Conservation (phyloP, 2,797 vertebrate species). For the Microctenopoma stevenorrisi region DNA sequence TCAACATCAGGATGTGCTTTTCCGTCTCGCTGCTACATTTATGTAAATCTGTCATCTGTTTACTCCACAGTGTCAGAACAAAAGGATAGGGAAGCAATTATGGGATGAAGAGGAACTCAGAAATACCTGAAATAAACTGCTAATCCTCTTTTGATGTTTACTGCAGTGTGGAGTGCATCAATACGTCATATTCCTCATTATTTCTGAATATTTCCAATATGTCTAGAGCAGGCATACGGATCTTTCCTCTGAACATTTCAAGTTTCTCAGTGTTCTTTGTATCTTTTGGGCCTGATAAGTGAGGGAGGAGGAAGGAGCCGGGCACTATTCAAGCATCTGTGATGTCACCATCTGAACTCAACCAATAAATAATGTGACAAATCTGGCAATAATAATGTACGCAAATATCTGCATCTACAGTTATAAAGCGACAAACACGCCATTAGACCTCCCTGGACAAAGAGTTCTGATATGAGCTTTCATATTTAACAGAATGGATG, state of each 20-base stretch:
- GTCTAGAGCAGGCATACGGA: neutral
- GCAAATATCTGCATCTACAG: constrained; percentile 10
- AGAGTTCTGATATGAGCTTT: constrained; percentile 14
- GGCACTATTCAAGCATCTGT: neutral
- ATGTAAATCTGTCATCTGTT: constrained; percentile 40
- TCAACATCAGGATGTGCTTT: neutral
- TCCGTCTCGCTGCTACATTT: constrained; percentile 3
- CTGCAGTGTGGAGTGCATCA: neutral
- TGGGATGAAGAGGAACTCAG: neutral
- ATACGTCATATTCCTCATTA: constrained; percentile 9
- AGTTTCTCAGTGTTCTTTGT: neutral
- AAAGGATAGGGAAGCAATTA: constrained; percentile 9
- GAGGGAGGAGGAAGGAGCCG: neutral
- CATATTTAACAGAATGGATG: constrained; percentile 47
- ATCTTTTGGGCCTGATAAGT: neutral
- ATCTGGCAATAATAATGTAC: neutral
- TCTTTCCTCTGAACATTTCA: neutral
- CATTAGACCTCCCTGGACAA: neutral
- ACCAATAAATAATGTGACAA: constrained; percentile 17
- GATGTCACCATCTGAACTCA: neutral
- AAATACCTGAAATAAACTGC: constrained; percentile 24
- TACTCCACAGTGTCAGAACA: constrained; percentile 23
- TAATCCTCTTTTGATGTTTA: constrained; percentile 35
- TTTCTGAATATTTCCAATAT: constrained; percentile 22
- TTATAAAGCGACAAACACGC: constrained; percentile 6